Base-by-base conservation (phyloP, 2,113 vertebrate species). In the Mormyrus iriodes region DNA sequence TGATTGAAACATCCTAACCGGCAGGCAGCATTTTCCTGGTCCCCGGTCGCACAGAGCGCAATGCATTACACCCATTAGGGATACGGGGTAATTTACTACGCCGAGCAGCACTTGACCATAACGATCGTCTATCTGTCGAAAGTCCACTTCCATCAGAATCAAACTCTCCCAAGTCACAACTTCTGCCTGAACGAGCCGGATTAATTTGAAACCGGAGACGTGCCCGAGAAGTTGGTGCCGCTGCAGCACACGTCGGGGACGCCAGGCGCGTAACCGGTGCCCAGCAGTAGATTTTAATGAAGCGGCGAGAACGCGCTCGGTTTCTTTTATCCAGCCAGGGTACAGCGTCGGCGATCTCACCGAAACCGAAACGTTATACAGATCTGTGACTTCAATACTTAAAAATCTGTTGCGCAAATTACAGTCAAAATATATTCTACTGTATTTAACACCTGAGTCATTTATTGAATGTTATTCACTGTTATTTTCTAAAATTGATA, bases 41-140 rank as follows among this genome's bases (percentile, higher is more conserved):
- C 76, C 85, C 48, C 73, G 39, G 61, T 39, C 35, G 84, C 58
- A 79, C 69, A 31, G 44, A 79, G 69, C 21, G 87, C 65, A 48
- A 39, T 58, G 84, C 51, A 82, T 86, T 53, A 93, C 91, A 92
- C 93, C 93, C 94, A 93, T 93, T 91, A 93, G 94, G 94, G 94
- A 88, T 85, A 89, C 86, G 46, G 91, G 93, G 90, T 94, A 92
- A 94, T 94, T 95, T 93, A 91, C 89, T 46, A 85, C 82, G 52
- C 89, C 73, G 87, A 27, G 90, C 88, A 90, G 88, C 48, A 49
- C 61, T 76, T 42, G 88, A 92, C 91, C 90, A 89, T 93, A 93
- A 94, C 88, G 92, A 94, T 93, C 89, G 7, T 92, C 89, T n/a
- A 90, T 91, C 91, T 69, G 86, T 89, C 55, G 7, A 86, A 89